Evolutionary conservation across 2,113 vertebrate species (phyloP), one percentile per base, ranked within the genome.

Genomic region (Spea bombifrons): DNA sequence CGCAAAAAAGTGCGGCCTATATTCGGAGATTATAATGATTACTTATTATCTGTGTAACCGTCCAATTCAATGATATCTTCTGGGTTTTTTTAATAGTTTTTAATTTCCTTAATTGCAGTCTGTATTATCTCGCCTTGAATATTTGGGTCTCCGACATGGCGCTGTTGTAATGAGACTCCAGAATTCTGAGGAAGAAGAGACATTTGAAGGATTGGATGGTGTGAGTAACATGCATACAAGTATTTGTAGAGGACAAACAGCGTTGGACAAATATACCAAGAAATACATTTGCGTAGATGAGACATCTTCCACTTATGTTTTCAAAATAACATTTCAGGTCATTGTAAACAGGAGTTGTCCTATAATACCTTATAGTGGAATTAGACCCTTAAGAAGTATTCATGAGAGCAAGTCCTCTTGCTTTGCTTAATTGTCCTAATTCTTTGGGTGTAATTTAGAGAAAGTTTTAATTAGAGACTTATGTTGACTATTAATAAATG

Each of bases 151-250:
- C 81, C 90, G 53, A 80, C 88, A 74, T 74, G 90, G 90, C 66
- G 88, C 93, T 52, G 61, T 95, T 84, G 82, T 96, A 66, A 85
- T 91, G 70, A 91, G 81, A 72, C 91, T 99, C 76, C 85, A 92
- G 75, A 87, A 87, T 48, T 8, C 76, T 7, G 84, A 94, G 52
- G 93, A 94, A 82, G 92, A 93, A 81, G 86, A 80, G 0, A 71
- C 84, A 8, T 48, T 79, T 16, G 89, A 93, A 4, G 83, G 88
- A 3, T 53, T 89, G 53, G 88, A 92, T 66, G 88, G 71, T 0
- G 97, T 97, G 87, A 89, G 92, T 80, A 8, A 52, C 50, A 70
- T 71, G 50, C 50, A 52, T 52, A 52, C 9, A 52, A 10, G 2
- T 52, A 52, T 6, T 7, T 52, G 50, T 10, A 7, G 50, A 10